Percentiles rank a stretch among this genome's conserved stretches.
Conservation (phyloP, 2,113 vertebrate genomes). For the Corynorhinus townsendii region DNA sequence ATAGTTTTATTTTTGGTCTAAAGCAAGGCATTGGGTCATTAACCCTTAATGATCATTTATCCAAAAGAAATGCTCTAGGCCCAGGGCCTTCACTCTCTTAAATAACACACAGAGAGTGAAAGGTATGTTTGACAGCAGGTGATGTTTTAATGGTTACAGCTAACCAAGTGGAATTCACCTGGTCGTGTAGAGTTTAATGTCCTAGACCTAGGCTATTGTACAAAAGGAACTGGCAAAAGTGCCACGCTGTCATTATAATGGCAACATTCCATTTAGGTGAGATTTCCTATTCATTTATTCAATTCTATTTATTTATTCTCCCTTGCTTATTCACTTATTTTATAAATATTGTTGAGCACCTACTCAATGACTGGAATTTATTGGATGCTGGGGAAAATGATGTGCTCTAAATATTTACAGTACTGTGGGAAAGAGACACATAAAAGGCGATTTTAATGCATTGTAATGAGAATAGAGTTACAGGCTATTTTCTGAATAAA, state of each 20-base stretch:
- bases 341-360: not conserved
- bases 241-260: not conserved
- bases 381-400: not conserved
- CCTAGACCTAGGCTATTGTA: not conserved
- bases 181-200: not conserved
- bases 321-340: not conserved
- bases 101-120: slow-evolving; percentile 45
- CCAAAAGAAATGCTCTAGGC: slow-evolving; percentile 72
- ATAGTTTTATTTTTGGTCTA: slow-evolving; percentile 70
- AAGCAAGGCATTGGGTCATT: slow-evolving; percentile 74
- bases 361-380: not conserved
- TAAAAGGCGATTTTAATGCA: not conserved
- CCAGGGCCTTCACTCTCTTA: slow-evolving; percentile 66
- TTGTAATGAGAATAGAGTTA: not conserved
- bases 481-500: not conserved
- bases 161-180: not conserved
- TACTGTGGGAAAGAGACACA: not conserved
- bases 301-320: not conserved
- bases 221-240: not conserved
- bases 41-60: slow-evolving; percentile 76
- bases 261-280: not conserved
- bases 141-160: slow-evolving; percentile 35
- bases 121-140: slow-evolving; percentile 32
- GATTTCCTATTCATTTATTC: not conserved
- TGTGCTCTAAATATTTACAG: not conserved